These are phyloP conservation scores for Eupithecia centaureata DNA, from an alignment of 2,888 invertebrate species.

Conservation along the genomic window DNA sequence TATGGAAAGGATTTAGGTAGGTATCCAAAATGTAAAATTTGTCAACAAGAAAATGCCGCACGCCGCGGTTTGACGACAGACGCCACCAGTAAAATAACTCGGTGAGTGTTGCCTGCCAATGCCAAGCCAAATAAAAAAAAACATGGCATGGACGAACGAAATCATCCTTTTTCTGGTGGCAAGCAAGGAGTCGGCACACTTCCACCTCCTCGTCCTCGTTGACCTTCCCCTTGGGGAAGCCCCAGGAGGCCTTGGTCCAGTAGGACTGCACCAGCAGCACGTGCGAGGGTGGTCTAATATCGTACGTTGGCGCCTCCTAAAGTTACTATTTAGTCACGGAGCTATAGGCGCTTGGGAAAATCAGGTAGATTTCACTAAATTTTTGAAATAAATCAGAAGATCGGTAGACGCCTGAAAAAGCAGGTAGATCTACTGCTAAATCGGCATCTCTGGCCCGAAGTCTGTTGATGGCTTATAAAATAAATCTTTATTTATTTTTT, in stretches of 20 bases:
- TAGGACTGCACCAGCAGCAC: slow-evolving; percentile 95
- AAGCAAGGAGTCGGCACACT: slow-evolving; percentile 81
- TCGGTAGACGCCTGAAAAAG: too few relatives aligned
- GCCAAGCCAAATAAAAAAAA: neutral
- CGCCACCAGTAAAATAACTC: too few relatives aligned
- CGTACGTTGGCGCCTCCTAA: too few relatives aligned
- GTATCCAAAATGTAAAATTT: neutral
- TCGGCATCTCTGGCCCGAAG: too few relatives aligned
- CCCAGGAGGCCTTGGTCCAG: slow-evolving; percentile 96
- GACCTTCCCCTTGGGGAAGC: slow-evolving; percentile 99
- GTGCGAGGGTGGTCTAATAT: too few relatives aligned
- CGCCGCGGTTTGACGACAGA: neutral
- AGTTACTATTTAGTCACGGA: too few relatives aligned
- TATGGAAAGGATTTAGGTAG: neutral
- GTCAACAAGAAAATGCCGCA: slow-evolving; percentile 14
- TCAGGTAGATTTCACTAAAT: too few relatives aligned
- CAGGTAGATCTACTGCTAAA: too few relatives aligned
- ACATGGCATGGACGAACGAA: neutral
- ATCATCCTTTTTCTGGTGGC: neutral
- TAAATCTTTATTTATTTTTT: too few relatives aligned
- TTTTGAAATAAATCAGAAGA: too few relatives aligned
- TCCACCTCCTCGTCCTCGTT: slow-evolving; percentile 96
- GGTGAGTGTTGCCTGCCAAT: neutral
- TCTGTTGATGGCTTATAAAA: too few relatives aligned
- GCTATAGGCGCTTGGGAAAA: too few relatives aligned